A percentile compares a stretch with the other conserved stretches of the same genome.
Evolutionary conservation across 1,140 invertebrate species (phyloP).

Genomic region (Streblospio benedicti): DNA sequence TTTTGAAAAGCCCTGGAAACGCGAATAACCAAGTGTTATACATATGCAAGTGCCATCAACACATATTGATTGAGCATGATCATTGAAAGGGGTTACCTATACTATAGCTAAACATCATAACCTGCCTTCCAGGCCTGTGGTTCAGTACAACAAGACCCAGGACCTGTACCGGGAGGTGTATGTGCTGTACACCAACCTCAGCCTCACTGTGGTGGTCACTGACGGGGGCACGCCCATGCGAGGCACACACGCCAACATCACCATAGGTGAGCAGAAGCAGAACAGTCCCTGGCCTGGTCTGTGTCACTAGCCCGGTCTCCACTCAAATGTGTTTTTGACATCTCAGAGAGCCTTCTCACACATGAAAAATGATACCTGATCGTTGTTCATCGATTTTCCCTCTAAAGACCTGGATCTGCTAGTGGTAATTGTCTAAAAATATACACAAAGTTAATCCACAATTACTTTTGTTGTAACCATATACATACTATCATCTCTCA

Average conservation of each 20-base stretch:
- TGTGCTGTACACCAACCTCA: conserved; percentile 17
- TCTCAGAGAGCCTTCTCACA: too few species aligned
- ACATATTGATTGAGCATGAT: background rate
- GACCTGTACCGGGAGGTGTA: conserved; percentile 22
- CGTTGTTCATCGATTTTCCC: too few species aligned
- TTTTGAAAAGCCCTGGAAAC: background rate
- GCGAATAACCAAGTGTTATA: background rate
- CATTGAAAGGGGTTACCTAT: background rate
- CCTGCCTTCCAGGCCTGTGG: conserved; percentile 6
- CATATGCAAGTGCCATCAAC: background rate
- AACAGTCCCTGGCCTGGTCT: too few species aligned
- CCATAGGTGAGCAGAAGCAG: too few species aligned
- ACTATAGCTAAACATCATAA: background rate
- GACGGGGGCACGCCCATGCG: conserved; percentile 22
- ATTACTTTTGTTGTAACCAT: too few species aligned
- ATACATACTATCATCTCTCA: too few species aligned
- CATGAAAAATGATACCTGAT: too few species aligned
- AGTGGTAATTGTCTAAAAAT: too few species aligned
- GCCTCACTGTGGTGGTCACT: conserved; percentile 20
- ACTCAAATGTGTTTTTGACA: too few species aligned
- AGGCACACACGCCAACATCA: conserved; percentile 20
- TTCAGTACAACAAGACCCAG: conserved; percentile 16
- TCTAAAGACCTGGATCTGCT: too few species aligned
- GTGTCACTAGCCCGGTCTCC: too few species aligned
- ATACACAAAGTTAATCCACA: too few species aligned